These are phyloP conservation scores for Chaetophractus vellerosus DNA, from an alignment of 2,797 vertebrate genomes.

Conservation along the genomic window DNA sequence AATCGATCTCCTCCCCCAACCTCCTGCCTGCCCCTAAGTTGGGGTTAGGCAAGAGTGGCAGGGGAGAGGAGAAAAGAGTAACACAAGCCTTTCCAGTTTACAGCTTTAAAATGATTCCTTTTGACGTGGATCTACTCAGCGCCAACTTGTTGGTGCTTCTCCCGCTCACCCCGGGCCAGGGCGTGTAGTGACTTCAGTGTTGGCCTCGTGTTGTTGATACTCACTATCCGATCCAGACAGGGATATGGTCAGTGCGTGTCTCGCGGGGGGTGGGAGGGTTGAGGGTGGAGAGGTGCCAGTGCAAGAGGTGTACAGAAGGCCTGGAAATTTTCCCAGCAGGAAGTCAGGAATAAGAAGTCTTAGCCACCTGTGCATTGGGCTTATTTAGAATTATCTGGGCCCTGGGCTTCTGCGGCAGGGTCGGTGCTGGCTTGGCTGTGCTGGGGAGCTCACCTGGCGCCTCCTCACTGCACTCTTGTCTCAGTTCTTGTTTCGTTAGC, in stretches of 20 bases:
- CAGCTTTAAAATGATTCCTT: constrained; percentile 63
- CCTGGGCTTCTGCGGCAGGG: constrained; percentile 84
- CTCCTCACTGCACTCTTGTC: constrained; percentile 86
- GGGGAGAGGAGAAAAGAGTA: constrained; percentile 40
- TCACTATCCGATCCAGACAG: constrained; percentile 56
- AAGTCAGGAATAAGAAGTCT: constrained; percentile 75
- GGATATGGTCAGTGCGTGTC: constrained; percentile 59
- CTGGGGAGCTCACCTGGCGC: constrained; percentile 83
- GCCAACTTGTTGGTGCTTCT: constrained; percentile 71
- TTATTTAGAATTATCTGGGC: constrained; percentile 43
- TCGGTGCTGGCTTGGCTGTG: constrained; percentile 80
- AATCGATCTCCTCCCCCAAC: neutral
- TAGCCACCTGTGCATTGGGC: constrained; percentile 78
- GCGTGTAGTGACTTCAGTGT: constrained; percentile 58
- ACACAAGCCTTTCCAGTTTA: constrained; percentile 53
- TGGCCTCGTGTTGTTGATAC: constrained; percentile 74
- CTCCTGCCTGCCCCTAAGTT: constrained; percentile 53
- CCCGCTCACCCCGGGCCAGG: constrained; percentile 66
- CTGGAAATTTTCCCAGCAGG: constrained; percentile 80
- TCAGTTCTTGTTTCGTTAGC: constrained; percentile 90
- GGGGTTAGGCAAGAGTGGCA: neutral
- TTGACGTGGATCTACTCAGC: constrained; percentile 69
- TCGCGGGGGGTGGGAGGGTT: constrained; percentile 55
- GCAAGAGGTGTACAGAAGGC: constrained; percentile 76
- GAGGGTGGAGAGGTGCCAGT: constrained; percentile 76